These are phyloP conservation scores for Ibidorhyncha struthersii DNA, from an alignment of 2,113 vertebrate species.

Conservation along the genomic window DNA sequence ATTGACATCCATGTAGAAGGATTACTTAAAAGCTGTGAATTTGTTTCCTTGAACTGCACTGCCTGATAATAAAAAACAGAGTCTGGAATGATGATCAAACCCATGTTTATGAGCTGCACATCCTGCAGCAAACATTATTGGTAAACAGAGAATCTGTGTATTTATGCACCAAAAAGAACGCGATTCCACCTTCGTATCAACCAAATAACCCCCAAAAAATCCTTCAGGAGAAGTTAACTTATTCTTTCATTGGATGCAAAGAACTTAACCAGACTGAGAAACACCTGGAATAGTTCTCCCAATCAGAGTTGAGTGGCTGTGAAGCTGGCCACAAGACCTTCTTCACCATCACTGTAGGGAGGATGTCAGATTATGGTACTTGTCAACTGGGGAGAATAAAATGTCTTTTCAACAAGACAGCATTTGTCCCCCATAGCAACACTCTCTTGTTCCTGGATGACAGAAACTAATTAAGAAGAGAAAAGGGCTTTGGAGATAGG, in stretches of 20 bases:
- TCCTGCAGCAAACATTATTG: not conserved
- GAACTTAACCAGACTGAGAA: not conserved
- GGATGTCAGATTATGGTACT: not conserved
- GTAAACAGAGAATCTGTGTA: not conserved
- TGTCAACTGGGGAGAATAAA: not conserved
- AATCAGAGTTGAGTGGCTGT: not conserved
- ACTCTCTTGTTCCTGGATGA: not conserved
- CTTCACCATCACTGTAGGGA: not conserved
- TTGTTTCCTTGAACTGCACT: not conserved
- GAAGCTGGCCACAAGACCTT: not conserved
- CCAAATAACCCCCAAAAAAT: not conserved
- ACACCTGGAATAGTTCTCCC: not conserved
- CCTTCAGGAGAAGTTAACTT: not conserved
- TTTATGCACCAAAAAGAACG: not conserved
- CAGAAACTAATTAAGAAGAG: not conserved
- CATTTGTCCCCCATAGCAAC: not conserved
- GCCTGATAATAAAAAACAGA: not conserved
- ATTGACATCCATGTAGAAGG: not conserved
- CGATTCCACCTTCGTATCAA: not conserved
- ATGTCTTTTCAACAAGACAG: not conserved
- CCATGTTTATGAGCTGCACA: not conserved
- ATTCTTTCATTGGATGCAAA: not conserved
- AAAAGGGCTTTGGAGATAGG: not conserved
- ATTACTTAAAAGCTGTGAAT: not conserved
- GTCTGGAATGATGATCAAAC: not conserved